A percentile compares a stretch with the other conserved stretches of the same genome.
Evolutionary conservation across 2,888 invertebrate genomes (phyloP).

Genomic region (Pilophorus perplexus): DNA sequence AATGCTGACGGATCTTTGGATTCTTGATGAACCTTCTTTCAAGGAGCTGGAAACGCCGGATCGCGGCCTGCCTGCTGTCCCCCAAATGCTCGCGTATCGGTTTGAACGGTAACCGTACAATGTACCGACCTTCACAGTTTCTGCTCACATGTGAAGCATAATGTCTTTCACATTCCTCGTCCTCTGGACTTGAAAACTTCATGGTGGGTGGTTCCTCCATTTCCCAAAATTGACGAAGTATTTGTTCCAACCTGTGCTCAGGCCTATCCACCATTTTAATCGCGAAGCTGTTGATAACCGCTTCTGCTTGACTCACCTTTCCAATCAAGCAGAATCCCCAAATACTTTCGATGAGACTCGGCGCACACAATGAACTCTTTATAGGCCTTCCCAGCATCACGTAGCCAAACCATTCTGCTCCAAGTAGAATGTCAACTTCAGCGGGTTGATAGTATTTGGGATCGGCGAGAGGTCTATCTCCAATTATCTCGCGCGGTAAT

Average conservation of each 20-base stretch:
- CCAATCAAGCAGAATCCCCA: constrained; percentile 1
- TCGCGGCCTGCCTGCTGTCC: background rate
- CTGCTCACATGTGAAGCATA: too few relatives aligned
- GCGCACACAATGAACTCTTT: background rate
- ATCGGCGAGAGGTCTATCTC: constrained; percentile 6
- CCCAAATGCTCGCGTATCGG: too few relatives aligned
- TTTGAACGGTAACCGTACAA: background rate
- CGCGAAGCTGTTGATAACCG: background rate
- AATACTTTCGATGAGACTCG: background rate
- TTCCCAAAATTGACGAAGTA: background rate
- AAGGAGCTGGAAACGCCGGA: background rate
- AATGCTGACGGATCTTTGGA: too few relatives aligned
- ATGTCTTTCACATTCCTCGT: background rate
- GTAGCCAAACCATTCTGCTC: constrained; percentile 30
- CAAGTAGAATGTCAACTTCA: constrained; percentile 5
- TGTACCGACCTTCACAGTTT: background rate
- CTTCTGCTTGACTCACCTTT: background rate
- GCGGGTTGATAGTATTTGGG: background rate
- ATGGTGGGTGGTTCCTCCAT: background rate
- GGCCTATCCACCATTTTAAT: too few relatives aligned
- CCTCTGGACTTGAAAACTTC: background rate
- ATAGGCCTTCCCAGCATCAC: constrained; percentile 5
- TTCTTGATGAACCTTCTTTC: background rate
- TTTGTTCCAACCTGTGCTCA: background rate
- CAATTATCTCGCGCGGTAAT: background rate